Percentiles rank a stretch among this genome's conserved stretches.
Conservation (phyloP, 2,113 vertebrate genomes). For the Prionailurus viverrinus region DNA sequence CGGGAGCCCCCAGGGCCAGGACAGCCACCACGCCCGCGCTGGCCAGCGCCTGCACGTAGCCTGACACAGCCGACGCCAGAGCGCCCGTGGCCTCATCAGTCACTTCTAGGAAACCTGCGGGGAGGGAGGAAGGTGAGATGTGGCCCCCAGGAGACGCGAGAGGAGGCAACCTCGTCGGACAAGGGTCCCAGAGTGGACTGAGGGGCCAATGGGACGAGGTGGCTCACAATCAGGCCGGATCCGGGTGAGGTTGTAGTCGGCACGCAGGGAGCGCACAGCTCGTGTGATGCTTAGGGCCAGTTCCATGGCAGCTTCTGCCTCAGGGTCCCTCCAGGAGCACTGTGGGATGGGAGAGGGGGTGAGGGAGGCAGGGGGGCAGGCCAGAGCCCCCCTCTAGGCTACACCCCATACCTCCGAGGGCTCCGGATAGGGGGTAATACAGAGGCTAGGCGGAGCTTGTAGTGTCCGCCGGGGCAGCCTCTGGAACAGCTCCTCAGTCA, state of each 20-base stretch:
- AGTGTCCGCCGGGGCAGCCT: conserved; percentile 89
- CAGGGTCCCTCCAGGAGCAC: conserved; percentile 92
- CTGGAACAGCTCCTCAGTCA: conserved; percentile 94
- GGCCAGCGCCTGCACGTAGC: conserved; percentile 92
- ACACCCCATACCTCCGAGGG: conserved; percentile 86
- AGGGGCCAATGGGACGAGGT: neutral
- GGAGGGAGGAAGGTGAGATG: neutral
- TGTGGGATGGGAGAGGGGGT: conserved; percentile 64
- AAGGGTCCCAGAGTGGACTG: neutral
- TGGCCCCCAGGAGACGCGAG: neutral
- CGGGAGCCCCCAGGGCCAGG: conserved; percentile 75
- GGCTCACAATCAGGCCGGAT: conserved; percentile 93
- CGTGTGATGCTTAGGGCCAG: conserved; percentile 91
- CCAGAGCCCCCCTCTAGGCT: too few relatives aligned
- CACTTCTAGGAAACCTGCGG: conserved; percentile 93
- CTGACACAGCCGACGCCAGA: conserved; percentile 86
- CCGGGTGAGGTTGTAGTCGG: conserved; percentile 94
- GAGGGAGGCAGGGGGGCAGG: neutral
- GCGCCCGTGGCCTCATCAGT: conserved; percentile 86
- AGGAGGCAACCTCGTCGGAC: fast-evolving
- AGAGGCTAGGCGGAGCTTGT: conserved; percentile 89
- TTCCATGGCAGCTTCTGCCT: conserved; percentile 90
- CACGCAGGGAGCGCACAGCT: conserved; percentile 92
- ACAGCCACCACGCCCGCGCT: conserved; percentile 88
- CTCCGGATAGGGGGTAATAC: conserved; percentile 90